phyloP scores from a whole-genome alignment of 1,140 invertebrate genomes.

The Macrobrachium rosenbergii region DNA sequence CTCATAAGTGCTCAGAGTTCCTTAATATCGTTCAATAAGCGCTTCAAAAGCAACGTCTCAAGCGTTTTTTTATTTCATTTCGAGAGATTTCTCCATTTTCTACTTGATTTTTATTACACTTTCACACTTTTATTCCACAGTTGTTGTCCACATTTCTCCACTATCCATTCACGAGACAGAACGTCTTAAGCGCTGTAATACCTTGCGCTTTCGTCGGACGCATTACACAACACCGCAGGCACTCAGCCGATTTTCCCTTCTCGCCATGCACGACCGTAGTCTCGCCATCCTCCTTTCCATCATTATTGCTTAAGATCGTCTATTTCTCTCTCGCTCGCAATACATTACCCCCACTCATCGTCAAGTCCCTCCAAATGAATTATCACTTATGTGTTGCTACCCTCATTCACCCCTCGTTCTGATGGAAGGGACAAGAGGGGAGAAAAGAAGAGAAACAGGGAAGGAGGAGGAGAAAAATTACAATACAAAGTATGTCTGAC shows the following conservation, averaged over 20 bases:
- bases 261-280: too few species aligned
- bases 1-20: too few species aligned
- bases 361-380: slow-evolving; percentile 38
- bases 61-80: too few species aligned
- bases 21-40: too few species aligned
- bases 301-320: neutral
- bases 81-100: too few species aligned
- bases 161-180: neutral
- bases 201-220: neutral
- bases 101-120: too few species aligned
- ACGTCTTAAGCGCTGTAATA: too few species aligned
- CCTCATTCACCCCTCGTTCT: slow-evolving; percentile 49
- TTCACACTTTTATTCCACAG: too few species aligned
- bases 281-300: too few species aligned
- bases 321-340: neutral
- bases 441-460: neutral
- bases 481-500: slow-evolving; percentile 30
- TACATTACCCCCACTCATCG: slow-evolving; percentile 36
- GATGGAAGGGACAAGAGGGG: slow-evolving; percentile 42
- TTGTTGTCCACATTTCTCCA: too few species aligned
- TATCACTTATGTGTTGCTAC: slow-evolving; percentile 50
- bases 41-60: too few species aligned
- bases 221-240: neutral
- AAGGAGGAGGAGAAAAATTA: slow-evolving; percentile 24
- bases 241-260: neutral